A percentile compares a stretch with the other conserved stretches of the same genome.
phyloP scores from a whole-genome alignment of 1,140 invertebrate species.

The Caenorhabditis elegans region WBcel235 BX284603.4:520001-520500 shows the following conservation, averaged over 20 bases:
- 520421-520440: conserved; percentile 59
- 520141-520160: too few species aligned
- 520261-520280: neutral
- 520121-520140: too few species aligned
- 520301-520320: conserved; percentile 57
- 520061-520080: too few species aligned
- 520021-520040: too few species aligned
- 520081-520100: too few species aligned
- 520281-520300: conserved; percentile 63
- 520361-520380: conserved; percentile 62
- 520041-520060: too few species aligned
- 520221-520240: too few species aligned
- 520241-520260: neutral
- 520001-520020: too few species aligned
- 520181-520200: too few species aligned
- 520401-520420: conserved; percentile 59
- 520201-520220: too few species aligned
- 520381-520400: conserved; percentile 60
- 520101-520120: too few species aligned
- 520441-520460: conserved; percentile 53
- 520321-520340: conserved; percentile 60
- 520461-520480: conserved; percentile 56
- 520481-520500: conserved; percentile 58
- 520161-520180: too few species aligned
- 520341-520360: conserved; percentile 60